Evolutionary conservation across 2,797 vertebrate species (phyloP).

Genomic region (Rhabdomys pumilio): DNA sequence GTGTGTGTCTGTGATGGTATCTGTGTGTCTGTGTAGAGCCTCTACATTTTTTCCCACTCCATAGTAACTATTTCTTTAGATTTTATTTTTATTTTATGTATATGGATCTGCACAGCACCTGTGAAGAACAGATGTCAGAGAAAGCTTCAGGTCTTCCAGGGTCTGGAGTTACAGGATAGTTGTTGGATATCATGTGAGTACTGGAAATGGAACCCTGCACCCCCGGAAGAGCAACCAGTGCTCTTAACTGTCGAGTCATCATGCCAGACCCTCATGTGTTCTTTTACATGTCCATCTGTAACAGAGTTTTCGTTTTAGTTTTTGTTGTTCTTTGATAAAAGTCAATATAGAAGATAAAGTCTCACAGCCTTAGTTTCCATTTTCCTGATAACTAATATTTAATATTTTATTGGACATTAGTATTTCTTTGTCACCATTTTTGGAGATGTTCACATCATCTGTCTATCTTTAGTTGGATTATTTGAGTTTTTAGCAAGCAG

Average conservation of each 20-base stretch:
- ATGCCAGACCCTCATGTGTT: not conserved
- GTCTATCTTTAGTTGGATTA: not conserved
- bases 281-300: not conserved
- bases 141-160: not conserved
- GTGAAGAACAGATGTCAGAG: no score
- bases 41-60: not conserved
- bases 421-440: not conserved
- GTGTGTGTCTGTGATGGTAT: not conserved
- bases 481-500: not conserved
- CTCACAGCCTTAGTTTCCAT: not conserved
- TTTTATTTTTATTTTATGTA: not conserved
- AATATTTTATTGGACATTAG: not conserved
- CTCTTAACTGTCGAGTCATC: not conserved
- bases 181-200: not conserved
- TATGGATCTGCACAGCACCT: no score
- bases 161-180: not conserved
- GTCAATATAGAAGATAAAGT: not conserved
- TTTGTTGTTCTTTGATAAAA: not conserved
- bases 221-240: no score
- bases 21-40: not conserved
- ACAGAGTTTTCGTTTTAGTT: not conserved
- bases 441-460: not conserved
- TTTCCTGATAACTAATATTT: not conserved
- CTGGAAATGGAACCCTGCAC: not conserved
- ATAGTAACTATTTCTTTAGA: not conserved